Percentiles rank a stretch among this genome's conserved stretches.
phyloP scores from a whole-genome alignment of 2,888 invertebrate species.

The Lasioglossum calceatum region DNA sequence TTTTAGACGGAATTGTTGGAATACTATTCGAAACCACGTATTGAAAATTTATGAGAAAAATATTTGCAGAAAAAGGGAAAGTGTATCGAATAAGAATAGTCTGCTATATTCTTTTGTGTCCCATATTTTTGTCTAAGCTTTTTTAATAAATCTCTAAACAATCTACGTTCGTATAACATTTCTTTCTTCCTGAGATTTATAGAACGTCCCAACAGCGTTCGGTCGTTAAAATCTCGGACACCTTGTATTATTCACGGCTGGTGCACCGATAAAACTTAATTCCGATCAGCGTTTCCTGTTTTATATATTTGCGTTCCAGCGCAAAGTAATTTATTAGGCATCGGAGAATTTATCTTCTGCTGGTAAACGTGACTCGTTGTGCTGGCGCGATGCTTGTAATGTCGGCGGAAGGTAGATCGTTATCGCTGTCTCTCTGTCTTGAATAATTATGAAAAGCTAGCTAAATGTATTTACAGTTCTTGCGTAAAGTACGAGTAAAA shows the following conservation, averaged over 20 bases:
- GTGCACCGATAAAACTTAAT: neutral
- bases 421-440: neutral
- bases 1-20: neutral
- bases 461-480: neutral
- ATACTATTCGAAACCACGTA: neutral
- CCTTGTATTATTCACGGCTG: neutral
- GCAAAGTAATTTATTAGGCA: neutral
- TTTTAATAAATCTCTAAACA: neutral
- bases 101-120: neutral
- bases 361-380: neutral
- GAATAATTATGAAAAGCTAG: neutral
- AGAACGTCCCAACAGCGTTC: neutral
- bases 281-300: neutral
- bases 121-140: neutral
- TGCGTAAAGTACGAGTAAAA: neutral
- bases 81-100: neutral
- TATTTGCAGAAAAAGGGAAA: neutral
- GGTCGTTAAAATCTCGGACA: neutral
- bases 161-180: neutral
- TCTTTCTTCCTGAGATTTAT: neutral
- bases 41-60: neutral
- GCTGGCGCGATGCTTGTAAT: neutral
- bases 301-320: neutral
- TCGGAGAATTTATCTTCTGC: neutral
- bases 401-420: neutral